phyloP scores from a whole-genome alignment of 2,113 vertebrate genomes.

The Phocoena phocoena region DNA sequence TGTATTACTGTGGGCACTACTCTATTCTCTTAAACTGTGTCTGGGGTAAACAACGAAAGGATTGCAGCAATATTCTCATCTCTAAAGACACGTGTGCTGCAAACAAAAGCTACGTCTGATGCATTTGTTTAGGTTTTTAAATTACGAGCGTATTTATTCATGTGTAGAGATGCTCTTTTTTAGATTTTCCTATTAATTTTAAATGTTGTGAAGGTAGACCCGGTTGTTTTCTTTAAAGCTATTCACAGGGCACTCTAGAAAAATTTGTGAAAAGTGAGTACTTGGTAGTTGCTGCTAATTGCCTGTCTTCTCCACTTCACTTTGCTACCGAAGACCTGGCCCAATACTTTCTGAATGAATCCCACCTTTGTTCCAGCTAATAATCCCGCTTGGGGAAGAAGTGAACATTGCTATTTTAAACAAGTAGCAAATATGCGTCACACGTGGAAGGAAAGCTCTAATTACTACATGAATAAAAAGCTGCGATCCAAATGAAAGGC shows the following conservation, averaged over 20 bases:
- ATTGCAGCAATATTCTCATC: not conserved
- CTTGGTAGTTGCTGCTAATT: not conserved
- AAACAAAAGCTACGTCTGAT: not conserved
- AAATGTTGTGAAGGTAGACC: not conserved
- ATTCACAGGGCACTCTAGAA: not conserved
- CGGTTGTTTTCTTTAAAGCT: not conserved
- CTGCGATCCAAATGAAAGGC: conserved; percentile 1
- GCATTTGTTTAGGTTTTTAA: not conserved
- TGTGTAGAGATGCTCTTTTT: not conserved
- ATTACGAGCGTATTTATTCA: not conserved
- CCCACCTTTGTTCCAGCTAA: conserved; percentile 28
- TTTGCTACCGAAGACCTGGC: not conserved
- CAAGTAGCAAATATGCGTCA: not conserved
- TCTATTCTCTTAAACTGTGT: not conserved
- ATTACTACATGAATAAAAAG: not conserved
- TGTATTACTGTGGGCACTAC: not conserved
- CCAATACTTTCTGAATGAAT: conserved; percentile 29
- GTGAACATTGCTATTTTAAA: conserved; percentile 31
- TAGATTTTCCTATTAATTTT: not conserved
- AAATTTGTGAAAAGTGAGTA: not conserved
- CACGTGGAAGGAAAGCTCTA: not conserved
- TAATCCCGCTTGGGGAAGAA: conserved; percentile 4
- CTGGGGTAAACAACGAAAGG: not conserved
- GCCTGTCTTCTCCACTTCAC: not conserved
- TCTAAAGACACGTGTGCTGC: not conserved